Evolutionary conservation across 2,797 vertebrate species (phyloP), one percentile per base, ranked within the genome.

Genomic region (Luscinia megarhynchos): DNA sequence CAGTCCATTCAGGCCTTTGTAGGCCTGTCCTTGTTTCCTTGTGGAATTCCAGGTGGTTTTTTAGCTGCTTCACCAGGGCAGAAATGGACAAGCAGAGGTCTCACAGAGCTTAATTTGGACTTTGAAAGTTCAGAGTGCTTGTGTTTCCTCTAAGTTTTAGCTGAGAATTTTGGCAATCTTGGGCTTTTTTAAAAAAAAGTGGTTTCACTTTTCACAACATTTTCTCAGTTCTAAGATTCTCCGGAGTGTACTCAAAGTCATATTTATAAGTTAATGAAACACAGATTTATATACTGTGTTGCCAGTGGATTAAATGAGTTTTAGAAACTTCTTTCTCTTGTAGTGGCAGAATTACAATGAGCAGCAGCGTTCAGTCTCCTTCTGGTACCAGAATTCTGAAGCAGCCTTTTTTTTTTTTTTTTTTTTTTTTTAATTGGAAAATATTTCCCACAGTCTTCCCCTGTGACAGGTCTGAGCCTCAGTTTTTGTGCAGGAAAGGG

Each of bases 191-290:
- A 9, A 53, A 29, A 29, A 54, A 34, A 55, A 45, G 5, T 34
- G 57, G 54, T 86, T 93, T 84, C 30, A 67, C 23, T 88, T 53
- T 90, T 76, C 63, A 69, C 62, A 89, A 34, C 29, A 14, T 81
- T 72, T 80, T 80, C 70, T 53, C 67, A 73, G 23, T 81, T 85
- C 34, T 70, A 1, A 64, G 46, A 32, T 67, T 91, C 51, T 90
- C 46, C 3, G 2, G 72, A 77, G 58, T 41, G 32, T 50, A 34
- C 53, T 79, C 43, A 54, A 51, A 84, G 50, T 68, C 78, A 18
- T 75, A 54, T 72, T 80, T 90, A 22, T 63, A 53, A 29, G 32
- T 70, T 89, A 70, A 90, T 48, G 53, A 62, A 91, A 54, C 48
- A 14, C 1, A 68, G 61, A 51, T 93, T 92, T 78, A 19, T 70